Evolutionary conservation across 2,113 vertebrate species (phyloP), one percentile per base, ranked within the genome.

Genomic region (Lamprotornis superbus): DNA sequence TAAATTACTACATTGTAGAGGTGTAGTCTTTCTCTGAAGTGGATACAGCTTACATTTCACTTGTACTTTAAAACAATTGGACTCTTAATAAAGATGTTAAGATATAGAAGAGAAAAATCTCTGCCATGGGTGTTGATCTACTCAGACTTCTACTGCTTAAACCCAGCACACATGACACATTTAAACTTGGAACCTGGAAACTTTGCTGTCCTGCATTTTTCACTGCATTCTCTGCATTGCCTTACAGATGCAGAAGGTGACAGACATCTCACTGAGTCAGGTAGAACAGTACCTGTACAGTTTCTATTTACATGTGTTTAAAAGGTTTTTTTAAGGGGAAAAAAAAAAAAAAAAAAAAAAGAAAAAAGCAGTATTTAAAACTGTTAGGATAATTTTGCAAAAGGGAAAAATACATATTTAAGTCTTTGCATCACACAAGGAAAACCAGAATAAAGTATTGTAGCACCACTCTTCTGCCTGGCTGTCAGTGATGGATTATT

Each of bases 291-390:
- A 31, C 22, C 33, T 33, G 5, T 55, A 7, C 9, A n/a, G 5
- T 60, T 90, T n/a, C 44, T 79, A 16, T 63, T 63, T 46, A 24
- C 1, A 11, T 46, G 5, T 44, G 9, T 33, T 70, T 49, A 63
- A 10, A 81, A 56, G 6, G 5, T 1, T 16, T 31, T n/a, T 46
- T 31, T n/a, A n/a, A 3, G 1, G 7, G 24, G 8, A 4, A 44
- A 55, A 59, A 10, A 39, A 8, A 4, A 44, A 50, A 59, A 8
- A 4, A 44, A 50, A 59, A 8, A 4, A 44, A 46, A 53, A 39
- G 11, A 39, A 11, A 39, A 69, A 50, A 64, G 3, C 1, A 39
- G 7, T 59, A 49, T 44, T 56, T 69, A 15, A 61, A 80, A 20
- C 5, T 28, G 2, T 42, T 52, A 65, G 16, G 5, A 81, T 50